These are phyloP conservation scores for Hormaphis cornu DNA, from an alignment of 1,140 invertebrate genomes.

Conservation along the genomic window DNA sequence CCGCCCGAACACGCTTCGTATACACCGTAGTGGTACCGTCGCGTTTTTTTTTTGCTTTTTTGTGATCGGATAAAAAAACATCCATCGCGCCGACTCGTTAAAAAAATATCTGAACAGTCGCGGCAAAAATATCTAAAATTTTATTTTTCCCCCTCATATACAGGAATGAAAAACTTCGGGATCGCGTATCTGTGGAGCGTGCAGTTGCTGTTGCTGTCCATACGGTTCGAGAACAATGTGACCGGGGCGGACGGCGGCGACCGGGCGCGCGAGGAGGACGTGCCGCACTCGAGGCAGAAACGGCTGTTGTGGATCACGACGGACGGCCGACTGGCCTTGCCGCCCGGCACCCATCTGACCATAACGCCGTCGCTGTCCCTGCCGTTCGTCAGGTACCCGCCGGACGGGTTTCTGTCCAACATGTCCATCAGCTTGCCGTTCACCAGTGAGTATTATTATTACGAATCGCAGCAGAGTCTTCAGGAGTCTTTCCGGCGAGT, in stretches of 20 bases:
- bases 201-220: constrained; percentile 4
- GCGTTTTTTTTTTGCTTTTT: too few species aligned
- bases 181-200: constrained; percentile 1
- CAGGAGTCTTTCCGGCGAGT: too few species aligned
- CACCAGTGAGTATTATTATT: constrained; percentile 56
- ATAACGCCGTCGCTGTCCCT: constrained; percentile 69
- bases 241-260: background rate
- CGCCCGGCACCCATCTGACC: constrained; percentile 66
- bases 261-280: background rate
- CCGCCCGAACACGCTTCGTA: too few species aligned
- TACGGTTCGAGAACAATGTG: constrained; percentile 15
- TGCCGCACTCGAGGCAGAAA: constrained; percentile 63
- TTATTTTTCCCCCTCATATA: background rate
- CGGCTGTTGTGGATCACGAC: constrained; percentile 71
- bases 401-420: constrained; percentile 72
- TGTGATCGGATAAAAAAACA: too few species aligned
- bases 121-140: background rate
- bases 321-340: constrained; percentile 66
- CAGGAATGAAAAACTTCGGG: constrained; percentile 17
- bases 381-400: constrained; percentile 72
- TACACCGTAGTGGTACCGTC: too few species aligned
- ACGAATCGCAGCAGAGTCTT: background rate
- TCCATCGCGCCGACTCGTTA: too few species aligned
- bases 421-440: constrained; percentile 77
- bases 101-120: too few species aligned